Evolutionary conservation across 2,888 invertebrate genomes (phyloP), one percentile per base, ranked within the genome.

Genomic region (Dione vanillae): DNA sequence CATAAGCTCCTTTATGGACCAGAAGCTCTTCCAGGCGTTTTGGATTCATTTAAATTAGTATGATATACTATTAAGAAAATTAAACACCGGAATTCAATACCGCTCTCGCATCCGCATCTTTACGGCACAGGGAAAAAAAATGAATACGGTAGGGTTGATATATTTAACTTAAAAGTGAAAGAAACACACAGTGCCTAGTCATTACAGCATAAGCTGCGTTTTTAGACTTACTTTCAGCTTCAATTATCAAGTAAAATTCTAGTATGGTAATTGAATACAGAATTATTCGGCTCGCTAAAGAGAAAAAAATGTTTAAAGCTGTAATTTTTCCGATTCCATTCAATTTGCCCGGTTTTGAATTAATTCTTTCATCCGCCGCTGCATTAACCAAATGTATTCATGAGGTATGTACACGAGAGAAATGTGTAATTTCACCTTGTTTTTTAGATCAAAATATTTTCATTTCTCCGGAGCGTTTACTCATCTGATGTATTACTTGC

Each of bases 361-460:
- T 83, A 83, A 83, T 83, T 81, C 80, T 74, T 78, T 76, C 74
- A 77, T 77, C 79, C 78, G 75, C 74, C 70, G 77, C 78, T 62
- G 80, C 80, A 83, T 85, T 84, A 84, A 80, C 79, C 84, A 83
- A 85, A 85, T 84, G 81, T 86, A 86, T 86, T 86, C 85, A 86
- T 83, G 83, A 83, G 79, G 72, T 78, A 78, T 78, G 76, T 75
- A 74, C 69, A 74, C 69, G 75, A 70, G 52, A 47, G 75, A 70
- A 72, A 69, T 75, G 77, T 77, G 76, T 73, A 75, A 75, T 58
- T 74, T 65, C 62, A 70, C 64, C 75, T 74, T 74, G 75, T 76
- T 71, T 65, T 58, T 45, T 16, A 40, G 35, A 52, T 51, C 27
- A 20, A 54, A 52, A 51, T 43, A 51, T 47, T 56, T 62, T 62